phyloP scores from a whole-genome alignment of 2,797 vertebrate genomes.

The Hyperoplus immaculatus region DNA sequence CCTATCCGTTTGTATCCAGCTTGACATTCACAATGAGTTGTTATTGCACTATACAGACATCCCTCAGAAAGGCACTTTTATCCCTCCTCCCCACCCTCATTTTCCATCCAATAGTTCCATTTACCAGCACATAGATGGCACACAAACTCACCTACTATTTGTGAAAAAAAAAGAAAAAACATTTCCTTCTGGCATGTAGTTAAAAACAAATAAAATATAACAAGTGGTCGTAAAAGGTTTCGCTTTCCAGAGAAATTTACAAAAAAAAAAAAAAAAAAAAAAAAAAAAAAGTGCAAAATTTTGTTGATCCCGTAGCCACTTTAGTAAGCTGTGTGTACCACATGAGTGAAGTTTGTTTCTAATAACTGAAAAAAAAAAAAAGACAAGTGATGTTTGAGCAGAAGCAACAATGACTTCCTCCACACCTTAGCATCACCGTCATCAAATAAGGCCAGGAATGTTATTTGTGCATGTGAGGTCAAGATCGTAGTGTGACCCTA shows the following conservation, averaged over 20 bases:
- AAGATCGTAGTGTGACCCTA: conserved; percentile 82
- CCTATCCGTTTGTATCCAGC: conserved; percentile 76
- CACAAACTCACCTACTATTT: conserved; percentile 57
- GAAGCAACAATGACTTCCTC: conserved; percentile 51
- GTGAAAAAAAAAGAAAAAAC: conserved; percentile 74
- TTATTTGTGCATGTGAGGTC: conserved; percentile 77
- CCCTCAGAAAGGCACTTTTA: conserved; percentile 88
- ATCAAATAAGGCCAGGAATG: conserved; percentile 77
- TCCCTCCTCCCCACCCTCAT: conserved; percentile 52
- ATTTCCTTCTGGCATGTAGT: conserved; percentile 70
- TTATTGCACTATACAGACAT: conserved; percentile 88
- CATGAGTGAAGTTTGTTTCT: conserved; percentile 67
- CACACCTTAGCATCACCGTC: conserved; percentile 47
- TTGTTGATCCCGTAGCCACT: conserved; percentile 75
- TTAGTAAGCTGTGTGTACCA: conserved; percentile 69
- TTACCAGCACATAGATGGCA: conserved; percentile 55
- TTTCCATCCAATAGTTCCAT: conserved; percentile 59
- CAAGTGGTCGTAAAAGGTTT: conserved; percentile 63
- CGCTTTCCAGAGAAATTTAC: conserved; percentile 58
- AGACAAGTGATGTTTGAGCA: conserved; percentile 57
- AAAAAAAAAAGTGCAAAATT: conserved; percentile 73
- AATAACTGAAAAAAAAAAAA: conserved; percentile 40
- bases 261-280: conserved; percentile 35
- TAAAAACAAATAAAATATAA: conserved; percentile 80
- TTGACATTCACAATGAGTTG: conserved; percentile 82